Percentiles rank a stretch among this genome's conserved stretches.
Evolutionary conservation across 2,113 vertebrate genomes (phyloP).

Genomic region (Pseudorectes ferrugineus): DNA sequence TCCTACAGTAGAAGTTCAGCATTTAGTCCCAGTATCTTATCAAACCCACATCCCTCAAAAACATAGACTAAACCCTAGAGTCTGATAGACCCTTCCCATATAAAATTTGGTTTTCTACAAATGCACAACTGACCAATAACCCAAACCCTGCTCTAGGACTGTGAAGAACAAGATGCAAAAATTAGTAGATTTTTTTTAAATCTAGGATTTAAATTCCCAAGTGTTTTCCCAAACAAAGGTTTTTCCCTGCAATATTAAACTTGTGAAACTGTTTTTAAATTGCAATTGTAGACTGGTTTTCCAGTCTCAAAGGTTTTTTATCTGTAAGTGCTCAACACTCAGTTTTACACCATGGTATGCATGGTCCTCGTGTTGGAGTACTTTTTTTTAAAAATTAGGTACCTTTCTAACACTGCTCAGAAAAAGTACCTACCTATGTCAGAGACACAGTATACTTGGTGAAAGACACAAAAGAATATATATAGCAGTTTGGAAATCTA

Average conservation of each 20-base stretch:
- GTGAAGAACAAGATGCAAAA: neutral
- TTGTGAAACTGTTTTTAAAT: neutral
- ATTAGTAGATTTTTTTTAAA: neutral
- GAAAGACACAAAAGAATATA: neutral
- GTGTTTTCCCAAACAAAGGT: neutral
- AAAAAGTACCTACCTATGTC: neutral
- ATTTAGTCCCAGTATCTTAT: neutral
- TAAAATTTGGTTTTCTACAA: neutral
- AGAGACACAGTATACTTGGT: neutral
- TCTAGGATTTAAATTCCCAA: neutral
- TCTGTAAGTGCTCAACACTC: neutral
- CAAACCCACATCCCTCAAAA: neutral
- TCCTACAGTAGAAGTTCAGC: neutral
- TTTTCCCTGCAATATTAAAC: neutral
- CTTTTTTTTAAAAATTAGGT: neutral
- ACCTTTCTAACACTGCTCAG: neutral
- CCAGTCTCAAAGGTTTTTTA: neutral
- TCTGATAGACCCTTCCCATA: neutral
- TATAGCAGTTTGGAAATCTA: neutral
- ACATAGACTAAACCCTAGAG: neutral
- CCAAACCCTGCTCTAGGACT: neutral
- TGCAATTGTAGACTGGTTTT: neutral
- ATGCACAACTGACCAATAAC: neutral
- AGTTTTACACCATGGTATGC: neutral
- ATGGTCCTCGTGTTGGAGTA: accelerated